Base-by-base conservation (phyloP, 2,888 invertebrate species). In the Pristionchus entomophagus region DNA sequence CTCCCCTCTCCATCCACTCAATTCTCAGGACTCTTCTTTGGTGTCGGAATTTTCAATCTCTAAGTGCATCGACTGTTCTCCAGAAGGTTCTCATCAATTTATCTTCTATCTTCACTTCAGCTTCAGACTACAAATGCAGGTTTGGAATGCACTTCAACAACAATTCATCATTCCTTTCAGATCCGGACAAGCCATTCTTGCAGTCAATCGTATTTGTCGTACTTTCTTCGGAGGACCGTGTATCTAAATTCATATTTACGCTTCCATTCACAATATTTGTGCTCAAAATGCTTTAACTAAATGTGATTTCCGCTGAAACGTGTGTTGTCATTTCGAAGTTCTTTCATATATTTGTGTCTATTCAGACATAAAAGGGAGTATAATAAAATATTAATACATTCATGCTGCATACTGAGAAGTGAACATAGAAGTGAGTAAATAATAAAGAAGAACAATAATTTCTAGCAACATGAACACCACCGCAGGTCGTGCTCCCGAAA, bases 41-140 rank as follows among this genome's bases (percentile, higher is more conserved):
- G 84, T 84, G 84, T 35, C 65, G 84, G 1, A 65, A 84, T 38
- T 49, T 49, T 3, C 65, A 49, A 32, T 32, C 69, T 35, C 0
- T 84, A 6, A 69, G 53, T 32, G 45, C 49, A 14, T 84, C 84
- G 17, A 35, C 49, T 26, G 19, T 84, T 22, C 69, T 84, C 4
- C 84, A 84, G 35, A 65, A 51, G 35, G 84, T 38, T 19, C 29
- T 84, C 12, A 45, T 69, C 32, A 84, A 84, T 53, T 10, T 84
- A 10, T 84, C 84, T 6, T 84, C 84, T 12, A 53, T 84, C 45
- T 84, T 84, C 49, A 69, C 84, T 35, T 84, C 84, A n/a, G 69
- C 69, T 19, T 84, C 84, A 10, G 84, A 84, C 26, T 84, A 84
- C 51, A 69, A 65, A 32, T 84, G 84, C 51, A 65, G 84, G 82